Conservation (phyloP, 2,888 invertebrate genomes). For the Phortica magna region DNA sequence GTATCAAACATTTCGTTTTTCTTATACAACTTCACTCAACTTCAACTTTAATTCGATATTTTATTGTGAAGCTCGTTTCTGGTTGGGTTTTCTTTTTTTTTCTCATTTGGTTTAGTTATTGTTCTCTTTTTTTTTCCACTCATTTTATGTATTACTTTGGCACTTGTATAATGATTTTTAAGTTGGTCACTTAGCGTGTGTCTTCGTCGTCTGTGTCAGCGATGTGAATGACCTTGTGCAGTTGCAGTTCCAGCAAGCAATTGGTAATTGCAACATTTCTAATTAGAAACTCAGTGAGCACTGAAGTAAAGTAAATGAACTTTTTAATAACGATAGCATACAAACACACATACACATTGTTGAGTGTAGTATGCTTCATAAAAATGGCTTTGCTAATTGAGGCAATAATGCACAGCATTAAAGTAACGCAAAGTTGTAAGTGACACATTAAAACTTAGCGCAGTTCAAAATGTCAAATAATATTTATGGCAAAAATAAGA, state of each 20-base stretch:
- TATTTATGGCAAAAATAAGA: no score
- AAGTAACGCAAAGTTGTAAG: no score
- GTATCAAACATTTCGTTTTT: slow-evolving; percentile 51
- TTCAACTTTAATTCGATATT: slow-evolving; percentile 4
- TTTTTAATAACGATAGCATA: not conserved
- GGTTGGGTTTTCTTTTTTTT: not conserved
- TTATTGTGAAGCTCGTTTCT: not conserved
- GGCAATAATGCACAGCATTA: no score
- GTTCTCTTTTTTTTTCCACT: not conserved
- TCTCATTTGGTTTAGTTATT: not conserved
- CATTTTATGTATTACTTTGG: slow-evolving; percentile 6
- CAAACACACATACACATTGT: no score
- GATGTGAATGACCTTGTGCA: slow-evolving; percentile 31
- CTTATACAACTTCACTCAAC: not conserved
- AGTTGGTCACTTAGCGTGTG: slow-evolving; percentile 27
- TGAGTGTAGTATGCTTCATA: no score
- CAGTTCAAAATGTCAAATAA: no score
- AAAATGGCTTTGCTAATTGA: no score
- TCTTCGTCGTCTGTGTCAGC: not conserved
- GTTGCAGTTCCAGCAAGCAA: no score
- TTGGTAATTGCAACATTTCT: slow-evolving; percentile 19
- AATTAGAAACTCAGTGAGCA: slow-evolving; percentile 11
- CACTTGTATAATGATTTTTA: slow-evolving; percentile 26
- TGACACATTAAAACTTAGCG: no score
- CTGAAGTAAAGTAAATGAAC: not conserved